Base-by-base conservation (phyloP, 2,797 vertebrate genomes). In the Gorsachius magnificus region DNA sequence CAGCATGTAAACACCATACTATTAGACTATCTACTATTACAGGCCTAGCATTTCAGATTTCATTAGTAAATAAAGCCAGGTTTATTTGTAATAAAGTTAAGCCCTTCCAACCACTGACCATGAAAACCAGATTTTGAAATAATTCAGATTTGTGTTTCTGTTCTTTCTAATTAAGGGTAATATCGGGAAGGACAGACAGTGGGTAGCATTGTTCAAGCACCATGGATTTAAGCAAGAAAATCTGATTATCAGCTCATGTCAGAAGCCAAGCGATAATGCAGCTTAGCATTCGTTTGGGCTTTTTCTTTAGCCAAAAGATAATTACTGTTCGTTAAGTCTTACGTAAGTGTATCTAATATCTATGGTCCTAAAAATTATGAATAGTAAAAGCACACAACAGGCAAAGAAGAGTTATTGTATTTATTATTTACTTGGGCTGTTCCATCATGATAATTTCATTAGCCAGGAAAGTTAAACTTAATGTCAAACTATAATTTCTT, bases 201-300 rank as follows among this genome's bases (percentile, higher is more conserved):
- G 99, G 98, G 98, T 97, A 97, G 98, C 98, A 99, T 99, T 99
- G 99, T 99, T 99, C 98, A 94, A 98, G 98, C 97, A 98, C 98
- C 97, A 98, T 88, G 98, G 99, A 98, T 99, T 99, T 99, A 99
- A 99, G 98, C 98, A 99, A 98, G 98, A 98, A 99, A 99, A 99
- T 99, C 99, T 99, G 99, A 99, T 99, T 99, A 99, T 99, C 99
- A 99, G 99, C 99, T 99, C 98, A 99, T 99, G 99, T 99, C 99
- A 99, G 99, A 99, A 99, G 98, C 99, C 99, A 99, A 99, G 98
- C 98, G 98, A 99, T 99, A 99, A 99, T 99, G 98, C 99, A 99
- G 99, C 98, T 99, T 99, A 99, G 99, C 98, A 98, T 99, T 99
- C 98, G 98, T 98, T 98, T 98, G 98, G 98, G 98, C 98, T 99